Evolutionary conservation across 2,888 invertebrate genomes (phyloP).

Genomic region (Macaria notata): DNA sequence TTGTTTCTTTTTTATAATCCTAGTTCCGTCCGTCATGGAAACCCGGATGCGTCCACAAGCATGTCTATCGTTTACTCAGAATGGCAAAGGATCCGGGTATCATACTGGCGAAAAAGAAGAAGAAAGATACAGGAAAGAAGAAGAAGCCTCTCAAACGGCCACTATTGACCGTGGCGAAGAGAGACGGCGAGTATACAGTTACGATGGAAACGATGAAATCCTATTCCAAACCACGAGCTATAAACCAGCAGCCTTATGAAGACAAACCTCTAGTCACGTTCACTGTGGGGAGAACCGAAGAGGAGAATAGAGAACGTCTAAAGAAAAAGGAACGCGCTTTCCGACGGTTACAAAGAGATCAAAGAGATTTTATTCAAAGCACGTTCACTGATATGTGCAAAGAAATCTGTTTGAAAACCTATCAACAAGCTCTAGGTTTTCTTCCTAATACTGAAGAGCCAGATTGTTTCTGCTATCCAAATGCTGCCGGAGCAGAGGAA

Average conservation of each 20-base stretch:
- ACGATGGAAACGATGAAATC: conserved; percentile 75
- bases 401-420: conserved; percentile 72
- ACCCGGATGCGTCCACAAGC: conserved; percentile 72
- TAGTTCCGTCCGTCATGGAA: conserved; percentile 73
- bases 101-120: conserved; percentile 60
- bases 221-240: conserved; percentile 55
- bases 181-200: conserved; percentile 68
- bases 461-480: conserved; percentile 62
- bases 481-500: conserved; percentile 49
- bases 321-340: conserved; percentile 63
- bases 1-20: conserved; percentile 46
- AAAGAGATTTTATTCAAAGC: conserved; percentile 67
- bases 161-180: conserved; percentile 65
- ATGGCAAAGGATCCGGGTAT: conserved; percentile 64
- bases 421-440: conserved; percentile 70
- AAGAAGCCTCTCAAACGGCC: conserved; percentile 65
- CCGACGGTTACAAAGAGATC: conserved; percentile 64
- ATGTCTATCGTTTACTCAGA: conserved; percentile 61
- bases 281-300: conserved; percentile 70
- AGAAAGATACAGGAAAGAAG: conserved; percentile 47
- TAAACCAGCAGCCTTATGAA: conserved; percentile 71
- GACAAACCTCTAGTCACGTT: conserved; percentile 66
- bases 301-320: conserved; percentile 63
- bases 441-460: conserved; percentile 64
- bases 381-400: conserved; percentile 70